Evolutionary conservation across 2,888 invertebrate genomes (phyloP).

Genomic region (Stenurella melanura): DNA sequence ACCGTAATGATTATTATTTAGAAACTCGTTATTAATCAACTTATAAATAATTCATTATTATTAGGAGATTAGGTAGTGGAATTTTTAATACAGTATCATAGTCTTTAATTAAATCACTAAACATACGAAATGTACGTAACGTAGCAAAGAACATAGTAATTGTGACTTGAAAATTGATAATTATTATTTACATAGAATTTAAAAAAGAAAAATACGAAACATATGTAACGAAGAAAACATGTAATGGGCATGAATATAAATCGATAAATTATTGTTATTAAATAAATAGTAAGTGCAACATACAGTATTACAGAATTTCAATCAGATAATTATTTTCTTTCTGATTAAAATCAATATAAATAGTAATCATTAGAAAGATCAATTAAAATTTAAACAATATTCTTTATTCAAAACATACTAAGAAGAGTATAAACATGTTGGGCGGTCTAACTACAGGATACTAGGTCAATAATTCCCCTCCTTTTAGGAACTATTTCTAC

Average conservation of each 20-base stretch:
- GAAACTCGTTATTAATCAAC: constrained; percentile 29
- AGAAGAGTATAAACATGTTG: too few species aligned
- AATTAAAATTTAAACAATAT: too few species aligned
- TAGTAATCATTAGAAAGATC: too few species aligned
- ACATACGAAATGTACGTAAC: neutral
- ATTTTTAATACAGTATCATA: constrained; percentile 18
- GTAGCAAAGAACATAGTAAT: neutral
- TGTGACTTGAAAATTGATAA: neutral
- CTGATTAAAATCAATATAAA: too few species aligned
- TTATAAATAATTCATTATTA: constrained; percentile 33
- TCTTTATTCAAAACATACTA: too few species aligned
- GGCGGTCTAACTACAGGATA: too few species aligned
- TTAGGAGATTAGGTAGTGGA: constrained; percentile 27
- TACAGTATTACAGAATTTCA: neutral
- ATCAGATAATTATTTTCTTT: too few species aligned
- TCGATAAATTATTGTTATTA: constrained; percentile 1
- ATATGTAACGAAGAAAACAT: neutral
- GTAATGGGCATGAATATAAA: neutral
- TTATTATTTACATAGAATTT: neutral
- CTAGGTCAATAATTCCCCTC: too few species aligned
- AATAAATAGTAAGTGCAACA: neutral
- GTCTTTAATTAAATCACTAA: neutral
- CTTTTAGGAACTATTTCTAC: too few species aligned
- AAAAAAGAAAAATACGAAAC: neutral
- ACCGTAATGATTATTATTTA: constrained; percentile 33